These are phyloP conservation scores for Palythoa heliodiscus DNA, from an alignment of 92 coral and sea anemone species.

Conservation along the genomic window DNA sequence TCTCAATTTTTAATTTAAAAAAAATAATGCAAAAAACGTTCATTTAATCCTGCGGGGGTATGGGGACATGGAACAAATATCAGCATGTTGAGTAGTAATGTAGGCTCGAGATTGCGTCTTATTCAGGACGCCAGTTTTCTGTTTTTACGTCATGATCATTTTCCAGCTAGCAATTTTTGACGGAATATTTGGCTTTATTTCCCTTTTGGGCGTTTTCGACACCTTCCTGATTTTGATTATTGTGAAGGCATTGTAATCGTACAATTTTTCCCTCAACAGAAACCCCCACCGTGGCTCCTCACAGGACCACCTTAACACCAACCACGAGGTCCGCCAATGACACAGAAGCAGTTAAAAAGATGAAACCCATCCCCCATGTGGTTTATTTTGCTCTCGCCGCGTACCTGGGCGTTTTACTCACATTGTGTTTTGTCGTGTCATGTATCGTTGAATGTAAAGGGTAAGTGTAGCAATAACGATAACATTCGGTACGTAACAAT, in stretches of 20 bases:
- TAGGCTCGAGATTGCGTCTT: too few species aligned
- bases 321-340: not conserved
- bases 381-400: conserved; percentile 11
- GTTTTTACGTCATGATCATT: too few species aligned
- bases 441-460: not conserved
- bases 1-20: too few species aligned
- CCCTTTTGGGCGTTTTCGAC: not conserved
- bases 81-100: too few species aligned
- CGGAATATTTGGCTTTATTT: too few species aligned
- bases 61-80: too few species aligned
- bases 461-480: not conserved
- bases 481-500: too few species aligned
- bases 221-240: not conserved
- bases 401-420: not conserved
- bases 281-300: not conserved
- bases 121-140: too few species aligned
- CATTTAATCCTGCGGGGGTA: too few species aligned
- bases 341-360: not conserved
- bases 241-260: not conserved
- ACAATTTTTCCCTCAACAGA: not conserved
- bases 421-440: not conserved
- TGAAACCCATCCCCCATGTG: conserved; percentile 5
- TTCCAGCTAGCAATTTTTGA: too few species aligned
- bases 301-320: not conserved
- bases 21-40: too few species aligned